Conservation (phyloP, 2,888 invertebrate genomes). For the Strigamia transsilvanica region DNA sequence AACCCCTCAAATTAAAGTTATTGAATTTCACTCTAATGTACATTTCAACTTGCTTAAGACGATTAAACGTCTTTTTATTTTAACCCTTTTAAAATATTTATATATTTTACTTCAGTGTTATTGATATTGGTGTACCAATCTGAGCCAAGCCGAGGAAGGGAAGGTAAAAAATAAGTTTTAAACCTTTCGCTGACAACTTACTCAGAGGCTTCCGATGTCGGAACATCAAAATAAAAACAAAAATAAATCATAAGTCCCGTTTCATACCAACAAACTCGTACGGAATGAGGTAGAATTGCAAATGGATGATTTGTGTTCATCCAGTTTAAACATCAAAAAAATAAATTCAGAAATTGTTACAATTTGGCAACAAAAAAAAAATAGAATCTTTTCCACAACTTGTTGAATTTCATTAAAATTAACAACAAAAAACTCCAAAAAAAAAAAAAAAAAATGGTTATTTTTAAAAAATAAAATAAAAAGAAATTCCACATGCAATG, state of each 20-base stretch:
- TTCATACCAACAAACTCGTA: slow-evolving; percentile 38
- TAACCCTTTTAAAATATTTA: not conserved
- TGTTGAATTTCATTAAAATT: too few relatives aligned
- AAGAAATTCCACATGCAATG: not conserved
- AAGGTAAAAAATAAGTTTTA: slow-evolving; percentile 42
- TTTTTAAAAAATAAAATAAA: not conserved
- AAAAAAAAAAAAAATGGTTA: not conserved
- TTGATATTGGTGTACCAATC: slow-evolving; percentile 40
- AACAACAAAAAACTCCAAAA: not conserved
- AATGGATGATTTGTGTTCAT: not conserved
- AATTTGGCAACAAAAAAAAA: too few relatives aligned
- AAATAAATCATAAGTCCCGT: slow-evolving; percentile 8
- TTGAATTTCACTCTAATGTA: slow-evolving; percentile 32
- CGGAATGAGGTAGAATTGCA: slow-evolving; percentile 37
- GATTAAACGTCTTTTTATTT: not conserved
- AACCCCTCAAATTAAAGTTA: slow-evolving; percentile 31
- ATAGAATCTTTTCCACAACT: too few relatives aligned
- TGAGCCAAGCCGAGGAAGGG: slow-evolving; percentile 48
- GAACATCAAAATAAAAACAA: not conserved
- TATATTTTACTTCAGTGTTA: not conserved
- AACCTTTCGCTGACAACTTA: slow-evolving; percentile 24
- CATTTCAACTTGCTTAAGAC: slow-evolving; percentile 29
- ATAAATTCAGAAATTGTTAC: not conserved
- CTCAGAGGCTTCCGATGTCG: slow-evolving; percentile 11
- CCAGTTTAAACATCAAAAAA: not conserved